Percentiles rank a stretch among this genome's conserved stretches.
Conservation (phyloP, 2,888 invertebrate genomes). For the Monopis laevigella region DNA sequence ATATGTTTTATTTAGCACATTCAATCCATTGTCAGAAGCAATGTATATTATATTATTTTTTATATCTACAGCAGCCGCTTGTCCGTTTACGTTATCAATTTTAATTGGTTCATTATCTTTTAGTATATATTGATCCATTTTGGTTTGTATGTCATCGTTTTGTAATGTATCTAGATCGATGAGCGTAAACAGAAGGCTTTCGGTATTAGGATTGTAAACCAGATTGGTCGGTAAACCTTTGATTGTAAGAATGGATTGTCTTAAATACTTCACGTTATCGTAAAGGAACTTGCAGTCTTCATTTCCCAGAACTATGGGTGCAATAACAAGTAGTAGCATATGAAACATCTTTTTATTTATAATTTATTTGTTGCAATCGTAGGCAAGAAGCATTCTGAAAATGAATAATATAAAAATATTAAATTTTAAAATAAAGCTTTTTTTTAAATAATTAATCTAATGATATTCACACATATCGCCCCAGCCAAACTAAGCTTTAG, state of each 20-base stretch:
- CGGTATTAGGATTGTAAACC: slow-evolving; percentile 34
- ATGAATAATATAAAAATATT: no score
- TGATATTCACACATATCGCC: no score
- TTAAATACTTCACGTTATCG: slow-evolving; percentile 13
- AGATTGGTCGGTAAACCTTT: slow-evolving; percentile 54
- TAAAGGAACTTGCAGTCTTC: not conserved
- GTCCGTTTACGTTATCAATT: slow-evolving; percentile 46
- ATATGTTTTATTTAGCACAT: slow-evolving; percentile 35
- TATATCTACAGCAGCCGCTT: slow-evolving; percentile 45
- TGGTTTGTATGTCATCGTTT: slow-evolving; percentile 49
- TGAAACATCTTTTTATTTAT: no score
- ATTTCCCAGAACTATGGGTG: no score
- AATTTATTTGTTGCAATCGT: no score
- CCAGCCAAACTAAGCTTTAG: no score
- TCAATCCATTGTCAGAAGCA: slow-evolving; percentile 45
- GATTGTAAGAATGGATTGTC: slow-evolving; percentile 38
- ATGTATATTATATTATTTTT: slow-evolving; percentile 41
- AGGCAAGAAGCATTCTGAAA: no score
- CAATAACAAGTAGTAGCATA: no score
- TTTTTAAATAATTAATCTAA: no score
- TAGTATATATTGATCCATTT: slow-evolving; percentile 53
- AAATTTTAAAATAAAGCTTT: no score
- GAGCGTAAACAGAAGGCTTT: slow-evolving; percentile 46
- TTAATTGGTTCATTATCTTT: slow-evolving; percentile 37
- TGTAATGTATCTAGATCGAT: slow-evolving; percentile 49